Base-by-base conservation (phyloP, 2,797 vertebrate species). In the Todus mexicanus region DNA sequence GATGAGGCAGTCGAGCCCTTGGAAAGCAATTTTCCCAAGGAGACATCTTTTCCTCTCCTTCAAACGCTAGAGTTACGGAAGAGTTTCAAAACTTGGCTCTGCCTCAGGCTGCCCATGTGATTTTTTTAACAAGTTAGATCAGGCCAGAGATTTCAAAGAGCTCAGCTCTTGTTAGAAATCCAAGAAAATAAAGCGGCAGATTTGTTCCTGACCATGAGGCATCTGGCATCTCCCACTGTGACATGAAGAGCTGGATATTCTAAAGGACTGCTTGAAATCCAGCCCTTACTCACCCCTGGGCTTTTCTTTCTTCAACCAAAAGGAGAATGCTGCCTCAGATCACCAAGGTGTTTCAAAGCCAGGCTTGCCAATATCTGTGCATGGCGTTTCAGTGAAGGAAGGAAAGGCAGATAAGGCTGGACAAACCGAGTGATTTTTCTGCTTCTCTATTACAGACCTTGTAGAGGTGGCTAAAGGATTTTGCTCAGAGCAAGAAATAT, bases 121-220 rank as follows among this genome's bases (percentile, higher is more conserved):
- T 57, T 37, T 51, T 16, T 84, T 92, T 66, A 78, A 70, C 81
- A 84, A 82, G 89, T 79, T 75, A 70, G 85, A 76, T 86, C 90
- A 87, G 72, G 83, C 33, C 89, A 92, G 75, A 64, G 66, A 79
- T 90, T 94, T 95, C 93, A 89, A 93, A 96, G 90, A 90, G 43
- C 64, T 96, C 66, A 33, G 29, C 54, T 91, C 56, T 61, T 86
- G 70, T 65, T 86, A 92, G 83, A 88, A 94, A 74, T 38, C 7
- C 27, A 14, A 22, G 27, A 53, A 51, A 51, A 70, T 31, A 29
- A 73, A 56, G 60, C 43, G 33, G 27, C 76, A 84, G 76, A 75
- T 94, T 86, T 96, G 76, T 72, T 94, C 86, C 83, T 94, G 86
- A 78, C 94, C 88, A 73, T 0, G 1, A 95, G 90, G 80, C 82